A percentile compares a stretch with the other conserved stretches of the same genome.
Conservation (phyloP, 2,888 invertebrate species). For the Leptodirus hochenwartii region DNA sequence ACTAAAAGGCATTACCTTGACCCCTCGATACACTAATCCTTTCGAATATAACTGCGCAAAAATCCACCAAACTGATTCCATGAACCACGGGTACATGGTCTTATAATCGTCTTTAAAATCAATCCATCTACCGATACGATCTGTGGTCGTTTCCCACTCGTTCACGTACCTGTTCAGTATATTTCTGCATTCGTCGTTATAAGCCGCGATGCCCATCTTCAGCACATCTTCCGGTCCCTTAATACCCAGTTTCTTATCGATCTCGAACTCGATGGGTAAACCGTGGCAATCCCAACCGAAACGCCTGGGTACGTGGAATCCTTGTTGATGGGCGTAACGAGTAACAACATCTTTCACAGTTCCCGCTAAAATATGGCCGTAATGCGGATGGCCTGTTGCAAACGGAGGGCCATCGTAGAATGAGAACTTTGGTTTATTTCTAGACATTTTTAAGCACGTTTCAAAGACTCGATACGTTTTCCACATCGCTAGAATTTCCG, state of each 20-base stretch:
- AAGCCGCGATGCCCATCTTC: slow-evolving; percentile 89
- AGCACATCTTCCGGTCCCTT: slow-evolving; percentile 92
- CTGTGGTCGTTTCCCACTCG: slow-evolving; percentile 81
- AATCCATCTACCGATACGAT: slow-evolving; percentile 92
- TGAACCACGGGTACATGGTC: slow-evolving; percentile 94
- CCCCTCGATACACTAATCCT: slow-evolving; percentile 91
- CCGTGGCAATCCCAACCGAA: slow-evolving; percentile 99
- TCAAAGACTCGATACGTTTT: slow-evolving; percentile 75
- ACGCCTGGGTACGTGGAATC: slow-evolving; percentile 76
- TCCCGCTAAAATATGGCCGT: slow-evolving; percentile 95
- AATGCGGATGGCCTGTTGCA: slow-evolving; percentile 97
- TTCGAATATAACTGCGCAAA: slow-evolving; percentile 90
- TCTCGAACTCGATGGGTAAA: slow-evolving; percentile 88
- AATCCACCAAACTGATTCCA: slow-evolving; percentile 99
- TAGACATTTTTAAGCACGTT: slow-evolving; percentile 74
- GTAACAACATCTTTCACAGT: slow-evolving; percentile 98
- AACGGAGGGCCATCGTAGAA: slow-evolving; percentile 99
- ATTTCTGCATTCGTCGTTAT: slow-evolving; percentile 89
- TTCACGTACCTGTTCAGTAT: slow-evolving; percentile 91
- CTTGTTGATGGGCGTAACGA: slow-evolving; percentile 89
- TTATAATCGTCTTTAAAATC: slow-evolving; percentile 98
- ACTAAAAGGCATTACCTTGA: slow-evolving; percentile 99
- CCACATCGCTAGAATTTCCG: slow-evolving; percentile 70
- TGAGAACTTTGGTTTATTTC: slow-evolving; percentile 68
- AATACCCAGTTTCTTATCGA: slow-evolving; percentile 76